Base-by-base conservation (phyloP, 2,797 vertebrate species). In the Chlorospingus semifuscus region DNA sequence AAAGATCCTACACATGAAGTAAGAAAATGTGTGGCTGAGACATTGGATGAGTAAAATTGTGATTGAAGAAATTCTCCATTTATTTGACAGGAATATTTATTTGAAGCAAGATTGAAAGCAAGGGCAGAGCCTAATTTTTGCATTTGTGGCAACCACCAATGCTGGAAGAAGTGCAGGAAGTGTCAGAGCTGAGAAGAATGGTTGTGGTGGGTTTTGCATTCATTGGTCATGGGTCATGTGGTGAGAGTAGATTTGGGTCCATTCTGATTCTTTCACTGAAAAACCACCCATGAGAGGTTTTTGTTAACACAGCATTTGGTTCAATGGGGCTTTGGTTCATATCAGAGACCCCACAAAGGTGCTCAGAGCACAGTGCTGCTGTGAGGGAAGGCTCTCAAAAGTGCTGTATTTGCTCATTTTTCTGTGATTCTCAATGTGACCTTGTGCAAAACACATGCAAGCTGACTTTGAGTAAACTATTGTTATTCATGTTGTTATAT, bases 41-140 rank as follows among this genome's bases (percentile, higher is more conserved):
- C 7, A 78, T 44, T 6, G 39, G 42, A 61, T 47, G 21, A 69
- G 17, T 37, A 60, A 92, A 44, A 75, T 23, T 47, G 4, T 60
- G 17, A 47, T 90, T 94, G 20, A 90, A 80, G 42, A 93, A 94
- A 87, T 15, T 14, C 27, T 70, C 46, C 36, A 39, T 50, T 61
- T 72, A 37, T 88, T 83, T 83, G 22, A 63, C 36, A 59, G 11
- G n/a, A 74, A 60, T 79, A 63, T 29, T 11, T 37, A 36, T 68
- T 78, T 74, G 44, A 89, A 87, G 46, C 14, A 56, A 15, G 29
- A 75, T 42, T 71, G 36, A 92, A 85, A 64, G 27, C 21, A 65
- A 89, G 9, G 12, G 5, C 8, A 75, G 27, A 55, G 6, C 22
- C 26, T 80, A 23, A 16, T 56, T 82, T 89, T 71, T 75, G 26